Evolutionary conservation across 2,888 invertebrate species (phyloP), one percentile per base, ranked within the genome.

Genomic region (Caenorhabditis plicata): DNA sequence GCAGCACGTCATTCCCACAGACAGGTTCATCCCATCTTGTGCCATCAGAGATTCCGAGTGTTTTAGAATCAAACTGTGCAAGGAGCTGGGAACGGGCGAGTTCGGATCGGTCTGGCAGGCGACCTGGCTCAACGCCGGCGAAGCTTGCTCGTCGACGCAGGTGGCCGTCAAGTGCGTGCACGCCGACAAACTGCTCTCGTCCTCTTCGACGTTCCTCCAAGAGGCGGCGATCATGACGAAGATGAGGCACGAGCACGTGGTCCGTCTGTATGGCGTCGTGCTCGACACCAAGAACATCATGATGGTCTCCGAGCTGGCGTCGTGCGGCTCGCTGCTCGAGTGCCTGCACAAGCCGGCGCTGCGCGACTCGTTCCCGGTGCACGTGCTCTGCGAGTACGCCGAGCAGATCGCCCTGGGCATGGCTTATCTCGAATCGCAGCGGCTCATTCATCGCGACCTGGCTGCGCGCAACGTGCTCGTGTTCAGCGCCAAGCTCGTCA

Each of bases 171-270:
- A 98, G 85, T 93, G 94, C 82, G 85, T 98, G 50, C 91, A 91
- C 36, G 88, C 92, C 64, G 94, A 95, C 81, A 87, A 92, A 53
- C 90, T 98, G 90, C 91, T 93, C 75, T 91, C 91, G 71, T 93
- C 93, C 82, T 92, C 93, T 1, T 89, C 92, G 65, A 94, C 95
- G 83, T 95, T 96, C 84, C 60, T 72, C n/a, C 95, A 95, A 83
- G 96, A 98, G 83, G 96, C 96, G 0, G 92, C 92, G 11, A 92
- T 95, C 67, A 95, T 98, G 95, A 94, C 96, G 82, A 88, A 90
- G 64, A 92, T 96, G 75, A 92, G 94, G 82, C 94, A 96, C 82
- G 91, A 92, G 57, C 91, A 93, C 82, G 93, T 98, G 73, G 95
- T 96, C 3, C 86, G 93, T n/a, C 85, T 98, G 53, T 96, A 92